Conservation (phyloP, 2,888 invertebrate species). For the Torymus texanus region DNA sequence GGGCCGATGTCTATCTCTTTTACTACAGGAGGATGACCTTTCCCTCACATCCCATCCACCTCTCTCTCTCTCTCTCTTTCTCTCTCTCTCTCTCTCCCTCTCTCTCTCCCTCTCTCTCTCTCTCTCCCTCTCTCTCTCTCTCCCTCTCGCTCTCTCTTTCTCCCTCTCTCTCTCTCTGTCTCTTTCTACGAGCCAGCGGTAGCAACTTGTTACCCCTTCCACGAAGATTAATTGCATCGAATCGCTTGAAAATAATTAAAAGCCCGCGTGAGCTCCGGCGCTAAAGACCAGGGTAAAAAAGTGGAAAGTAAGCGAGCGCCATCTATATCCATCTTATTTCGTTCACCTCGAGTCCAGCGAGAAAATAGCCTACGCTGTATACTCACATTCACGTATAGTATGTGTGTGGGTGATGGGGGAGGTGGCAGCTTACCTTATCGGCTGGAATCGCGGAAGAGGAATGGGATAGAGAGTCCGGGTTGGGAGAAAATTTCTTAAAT, state of each 20-base stretch:
- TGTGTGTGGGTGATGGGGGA: background rate
- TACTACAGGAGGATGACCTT: conserved; percentile 23
- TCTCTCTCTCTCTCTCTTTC: background rate
- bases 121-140: background rate
- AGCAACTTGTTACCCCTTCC: conserved; percentile 33
- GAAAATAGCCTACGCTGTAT: background rate
- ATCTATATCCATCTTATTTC: conserved; percentile 44
- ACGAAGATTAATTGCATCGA: conserved; percentile 36
- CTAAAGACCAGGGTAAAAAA: background rate
- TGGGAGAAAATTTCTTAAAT: conserved; percentile 22
- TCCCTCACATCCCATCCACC: background rate
- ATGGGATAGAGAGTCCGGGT: background rate
- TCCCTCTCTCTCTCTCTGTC: background rate
- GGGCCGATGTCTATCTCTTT: conserved; percentile 44
- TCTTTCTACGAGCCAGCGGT: background rate
- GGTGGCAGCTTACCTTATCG: conserved; percentile 32
- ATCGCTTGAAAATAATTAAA: conserved; percentile 45
- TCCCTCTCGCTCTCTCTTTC: background rate
- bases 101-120: background rate
- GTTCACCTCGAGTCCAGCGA: background rate
- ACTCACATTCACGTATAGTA: too few relatives aligned
- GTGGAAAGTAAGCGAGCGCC: background rate
- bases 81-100: background rate
- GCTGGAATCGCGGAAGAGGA: conserved; percentile 19
- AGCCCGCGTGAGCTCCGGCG: background rate